Conservation (phyloP, 1,140 invertebrate species). For the Tribolium madens region DNA sequence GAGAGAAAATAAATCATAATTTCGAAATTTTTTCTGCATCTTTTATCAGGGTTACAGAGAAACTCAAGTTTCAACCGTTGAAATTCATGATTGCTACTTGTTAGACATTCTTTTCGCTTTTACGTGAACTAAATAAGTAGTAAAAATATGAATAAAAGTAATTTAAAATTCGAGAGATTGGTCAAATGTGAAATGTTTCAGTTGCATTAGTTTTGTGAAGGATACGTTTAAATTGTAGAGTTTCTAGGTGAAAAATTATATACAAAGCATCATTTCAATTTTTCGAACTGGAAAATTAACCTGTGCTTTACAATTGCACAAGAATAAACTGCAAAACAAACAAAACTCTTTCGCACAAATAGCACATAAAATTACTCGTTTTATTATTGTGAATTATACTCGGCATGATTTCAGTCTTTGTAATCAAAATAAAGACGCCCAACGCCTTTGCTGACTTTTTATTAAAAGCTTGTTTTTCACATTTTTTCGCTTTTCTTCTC, state of each 20-base stretch:
- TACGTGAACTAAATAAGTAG: background rate
- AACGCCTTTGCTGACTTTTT: background rate
- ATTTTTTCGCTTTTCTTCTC: slow-evolving; percentile 38
- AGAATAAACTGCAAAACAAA: slow-evolving; percentile 8
- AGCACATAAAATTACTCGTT: background rate
- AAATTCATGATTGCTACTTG: too few species aligned
- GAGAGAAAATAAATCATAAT: too few species aligned
- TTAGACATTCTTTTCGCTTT: too few species aligned
- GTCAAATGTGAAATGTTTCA: background rate
- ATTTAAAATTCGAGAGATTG: background rate
- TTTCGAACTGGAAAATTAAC: slow-evolving; percentile 23
- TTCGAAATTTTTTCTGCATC: too few species aligned
- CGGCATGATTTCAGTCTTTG: background rate
- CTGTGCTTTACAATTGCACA: background rate
- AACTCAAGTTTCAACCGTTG: too few species aligned
- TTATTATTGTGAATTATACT: background rate
- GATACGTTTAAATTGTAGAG: background rate
- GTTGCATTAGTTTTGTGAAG: background rate
- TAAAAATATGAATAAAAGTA: background rate
- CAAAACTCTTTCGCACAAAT: background rate
- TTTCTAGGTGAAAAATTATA: slow-evolving; percentile 3
- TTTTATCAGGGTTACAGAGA: too few species aligned
- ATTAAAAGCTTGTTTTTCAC: background rate
- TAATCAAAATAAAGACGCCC: background rate
- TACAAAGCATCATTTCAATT: slow-evolving; percentile 19